Evolutionary conservation across 2,888 invertebrate genomes (phyloP), one percentile per base, ranked within the genome.

Genomic region (Empis livida): DNA sequence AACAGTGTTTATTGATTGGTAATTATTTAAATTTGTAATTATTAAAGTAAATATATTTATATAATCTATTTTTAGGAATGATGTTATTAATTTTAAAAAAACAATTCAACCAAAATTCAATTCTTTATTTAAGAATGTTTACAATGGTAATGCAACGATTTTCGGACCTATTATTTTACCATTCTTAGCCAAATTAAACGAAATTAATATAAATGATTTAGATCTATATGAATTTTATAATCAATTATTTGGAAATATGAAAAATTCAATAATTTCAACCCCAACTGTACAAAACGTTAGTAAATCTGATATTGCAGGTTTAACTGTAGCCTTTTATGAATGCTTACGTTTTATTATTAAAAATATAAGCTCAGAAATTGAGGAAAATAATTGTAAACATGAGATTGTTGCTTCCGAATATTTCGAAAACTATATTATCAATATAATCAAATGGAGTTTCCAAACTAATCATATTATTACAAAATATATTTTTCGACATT

Each of bases 101-200:
- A 71, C 81, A 3, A 74, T 91, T 32, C 65, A 83, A 49, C 81
- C 84, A 1, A 83, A 84, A 65, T 61, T 89, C n/a, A 79, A 76
- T 65, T 70, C 72, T 43, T 68, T 84, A 38, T 62, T 88, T 39
- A 75, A 75, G 52, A 76, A 76, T 58, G 88, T 84, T 44, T 90
- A 86, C 1, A 78, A 83, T 70, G 86, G 86, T 23, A 85, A 82
- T 65, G 87, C 89, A 10, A 69, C 73, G 45, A 73, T 78, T 9
- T 75, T 91, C 55, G 81, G 79, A 50, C 84, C 84, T 16, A 79
- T 83, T 64, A 65, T 93, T 47, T 68, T 90, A 47, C 88, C 89
- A 10, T 72, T 93, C 51, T 61, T 93, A 43, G 83, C 85, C 5
- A 70, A 74, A 41, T 77, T 87, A 52, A 53, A 60, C 3, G 50